Base-by-base conservation (phyloP, 2,113 vertebrate genomes). In the Serilophus lunatus region DNA sequence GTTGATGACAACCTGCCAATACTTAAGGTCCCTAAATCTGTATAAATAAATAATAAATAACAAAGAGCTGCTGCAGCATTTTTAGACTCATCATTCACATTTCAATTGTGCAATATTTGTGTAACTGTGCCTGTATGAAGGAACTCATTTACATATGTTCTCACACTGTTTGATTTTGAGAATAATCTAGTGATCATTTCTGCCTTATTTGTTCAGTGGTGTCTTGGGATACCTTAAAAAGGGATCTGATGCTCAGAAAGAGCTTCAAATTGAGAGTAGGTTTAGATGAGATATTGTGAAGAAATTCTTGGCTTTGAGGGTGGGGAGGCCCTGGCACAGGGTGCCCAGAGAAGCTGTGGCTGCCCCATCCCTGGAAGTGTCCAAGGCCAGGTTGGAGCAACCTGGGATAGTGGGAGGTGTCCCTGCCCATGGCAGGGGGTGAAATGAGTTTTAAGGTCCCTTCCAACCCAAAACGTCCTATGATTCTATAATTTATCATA, bases 371-470 rank as follows among this genome's bases (percentile, higher is more conserved):
- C 44, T 88, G 86, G 36, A 0, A 50, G 36, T 57, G 44, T 0
- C 57, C 59, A 25, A 63, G 40, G 40, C 64, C 65, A 79, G 64
- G 49, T 0, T 79, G 56, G 84, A 9, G 13, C 19, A 9, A 0
- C 40, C 57, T 63, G 85, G 57, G 35, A 29, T 0, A 3, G 35
- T 56, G 49, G 56, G 0, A 64, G 13, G 17, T 63, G 49, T 35
- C 75, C 42, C 57, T 80, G 49, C 8, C 28, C 38, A 28, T 15
- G 74, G 54, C 38, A 38, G 28, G 22, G 57, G 10, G 8, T n/a
- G 38, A 15, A 23, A 24, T 45, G 28, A 1, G 0, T 3, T 3
- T 53, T 36, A 0, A 23, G 11, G 4, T 64, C 23, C 68, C 8
- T 45, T 26, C 28, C 38, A 10, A 17, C 17, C 25, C 25, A 61